These are phyloP conservation scores for Botrylloides violaceus DNA, from an alignment of 23 tunicate genomes.

Conservation along the genomic window DNA sequence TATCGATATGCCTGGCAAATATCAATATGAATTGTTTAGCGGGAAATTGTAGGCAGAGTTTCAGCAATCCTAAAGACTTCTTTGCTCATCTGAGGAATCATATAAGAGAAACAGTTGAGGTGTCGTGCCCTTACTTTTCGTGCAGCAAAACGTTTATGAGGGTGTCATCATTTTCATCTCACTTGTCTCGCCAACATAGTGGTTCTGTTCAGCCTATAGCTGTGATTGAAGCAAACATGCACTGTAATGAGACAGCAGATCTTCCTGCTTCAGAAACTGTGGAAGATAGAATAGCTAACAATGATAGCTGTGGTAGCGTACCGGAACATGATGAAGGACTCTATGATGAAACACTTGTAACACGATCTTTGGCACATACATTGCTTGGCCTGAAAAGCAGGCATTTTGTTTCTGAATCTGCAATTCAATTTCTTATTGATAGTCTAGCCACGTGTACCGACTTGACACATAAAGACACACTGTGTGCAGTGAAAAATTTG, in stretches of 20 bases:
- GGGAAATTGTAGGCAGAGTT: background rate
- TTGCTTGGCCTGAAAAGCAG: background rate
- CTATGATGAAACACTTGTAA: background rate
- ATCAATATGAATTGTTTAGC: too few relatives aligned
- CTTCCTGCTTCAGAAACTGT: background rate
- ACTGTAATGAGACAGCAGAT: too few relatives aligned
- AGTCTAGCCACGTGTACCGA: background rate
- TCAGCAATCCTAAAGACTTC: too few relatives aligned
- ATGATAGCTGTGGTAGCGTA: background rate
- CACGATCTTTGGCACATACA: background rate
- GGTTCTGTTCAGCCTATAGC: background rate
- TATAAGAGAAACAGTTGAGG: background rate
- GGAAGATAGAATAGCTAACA: background rate
- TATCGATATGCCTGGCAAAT: background rate
- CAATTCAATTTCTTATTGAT: conserved; percentile 3
- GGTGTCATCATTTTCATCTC: background rate
- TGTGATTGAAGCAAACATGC: too few relatives aligned
- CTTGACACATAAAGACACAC: background rate
- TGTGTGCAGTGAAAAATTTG: background rate
- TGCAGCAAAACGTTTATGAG: background rate
- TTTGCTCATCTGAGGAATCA: conserved; percentile 7
- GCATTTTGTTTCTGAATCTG: background rate
- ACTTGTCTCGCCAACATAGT: background rate
- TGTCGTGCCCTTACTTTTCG: background rate
- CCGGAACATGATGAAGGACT: background rate